Evolutionary conservation across 2,888 invertebrate genomes (phyloP), one percentile per base, ranked within the genome.

Genomic region (Dolichopus griseipennis): DNA sequence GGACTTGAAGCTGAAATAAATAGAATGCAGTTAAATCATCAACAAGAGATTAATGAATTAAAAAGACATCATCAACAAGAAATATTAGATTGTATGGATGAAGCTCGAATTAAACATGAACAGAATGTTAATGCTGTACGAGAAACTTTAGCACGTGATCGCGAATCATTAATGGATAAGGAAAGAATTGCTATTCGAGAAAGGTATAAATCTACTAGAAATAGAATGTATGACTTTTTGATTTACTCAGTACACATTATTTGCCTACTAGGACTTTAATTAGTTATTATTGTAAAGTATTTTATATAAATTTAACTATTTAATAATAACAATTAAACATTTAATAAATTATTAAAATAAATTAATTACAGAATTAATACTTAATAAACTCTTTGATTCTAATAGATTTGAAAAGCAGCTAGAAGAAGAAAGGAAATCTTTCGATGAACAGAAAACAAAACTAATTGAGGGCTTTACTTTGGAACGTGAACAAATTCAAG

Each of bases 1-100:
- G 92, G 93, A 0, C 79, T 94, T n/a, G 93, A 93, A 79, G 88
- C 91, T 0, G 93, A 94, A 78, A 84, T 94, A 4, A 86, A 90
- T 33, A 88, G 87, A 74, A 91, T 93, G 88, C 88, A 90, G 43
- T 86, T 87, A 22, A 83, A 88, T 2, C 90, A 91, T 76, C 86
- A 88, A 75, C 85, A 86, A 68, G 87, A 88, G 75, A 77, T 89
- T 67, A 83, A 85, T 0, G 87, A 81, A 64, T 68, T 82, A 3
- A 82, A 80, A 69, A 75, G 79, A 65, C 75, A 83, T 0, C 86
- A 88, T 73, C 87, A 89, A 73, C 85, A 87, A 75, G 87, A 89
- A 74, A 79, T 92, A 68, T 82, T 87, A 0, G 90, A 91, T 73
- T 83, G 92, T 75, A 83, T 91, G 2, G 84, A 87, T 66, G 90